Evolutionary conservation across 2,797 vertebrate species (phyloP).

Genomic region (Rhadinocentrus ornatus): DNA sequence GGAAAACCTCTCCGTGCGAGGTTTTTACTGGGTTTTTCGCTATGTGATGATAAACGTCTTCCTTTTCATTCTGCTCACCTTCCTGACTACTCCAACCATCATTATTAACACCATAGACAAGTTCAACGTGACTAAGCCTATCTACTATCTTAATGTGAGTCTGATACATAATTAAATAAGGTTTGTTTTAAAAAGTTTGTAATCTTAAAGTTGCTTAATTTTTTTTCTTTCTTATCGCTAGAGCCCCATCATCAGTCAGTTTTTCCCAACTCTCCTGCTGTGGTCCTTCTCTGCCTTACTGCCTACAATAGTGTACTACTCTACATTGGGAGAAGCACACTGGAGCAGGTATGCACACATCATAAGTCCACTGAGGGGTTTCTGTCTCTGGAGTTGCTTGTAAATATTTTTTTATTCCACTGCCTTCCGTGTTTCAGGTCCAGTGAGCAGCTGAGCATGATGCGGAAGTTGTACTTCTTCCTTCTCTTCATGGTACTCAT

Average conservation of each 20-base stretch:
- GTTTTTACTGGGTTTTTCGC: slow-evolving; percentile 87
- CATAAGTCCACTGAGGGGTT: slow-evolving; percentile 7
- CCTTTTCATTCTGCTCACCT: slow-evolving; percentile 91
- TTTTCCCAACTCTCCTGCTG: slow-evolving; percentile 94
- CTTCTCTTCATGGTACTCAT: slow-evolving; percentile 98
- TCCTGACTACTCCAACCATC: slow-evolving; percentile 96
- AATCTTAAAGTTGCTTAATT: neutral
- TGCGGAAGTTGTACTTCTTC: slow-evolving; percentile 96
- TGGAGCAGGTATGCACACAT: slow-evolving; percentile 90
- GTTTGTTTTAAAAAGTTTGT: neutral
- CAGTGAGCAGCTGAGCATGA: slow-evolving; percentile 92
- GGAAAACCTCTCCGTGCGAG: slow-evolving; percentile 90
- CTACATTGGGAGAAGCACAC: slow-evolving; percentile 91
- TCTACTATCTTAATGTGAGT: slow-evolving; percentile 90
- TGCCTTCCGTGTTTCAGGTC: slow-evolving; percentile 81
- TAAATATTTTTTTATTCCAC: slow-evolving; percentile 15
- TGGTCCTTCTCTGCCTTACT: slow-evolving; percentile 94
- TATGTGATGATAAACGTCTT: slow-evolving; percentile 86
- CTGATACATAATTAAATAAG: neutral
- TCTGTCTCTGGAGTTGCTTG: neutral
- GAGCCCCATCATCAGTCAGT: slow-evolving; percentile 94
- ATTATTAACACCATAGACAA: slow-evolving; percentile 94
- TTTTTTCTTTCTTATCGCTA: slow-evolving; percentile 50
- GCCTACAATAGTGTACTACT: slow-evolving; percentile 93
- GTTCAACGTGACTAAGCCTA: slow-evolving; percentile 94